Conservation (phyloP, 53 echinoderm and acorn worm species). For the Pentamera pediparva region DNA sequence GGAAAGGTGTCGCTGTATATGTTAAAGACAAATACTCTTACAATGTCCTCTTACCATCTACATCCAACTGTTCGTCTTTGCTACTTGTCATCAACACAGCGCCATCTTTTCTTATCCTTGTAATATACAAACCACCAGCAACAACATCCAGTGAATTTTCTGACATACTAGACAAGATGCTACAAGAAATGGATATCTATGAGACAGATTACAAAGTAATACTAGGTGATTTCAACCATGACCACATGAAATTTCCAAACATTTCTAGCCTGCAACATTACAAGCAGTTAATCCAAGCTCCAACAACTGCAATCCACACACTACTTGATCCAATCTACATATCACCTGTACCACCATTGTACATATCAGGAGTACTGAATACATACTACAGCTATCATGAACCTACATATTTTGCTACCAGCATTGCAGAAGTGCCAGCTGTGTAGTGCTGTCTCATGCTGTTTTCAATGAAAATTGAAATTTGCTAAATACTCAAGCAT, state of each 20-base stretch:
- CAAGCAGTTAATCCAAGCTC: not conserved
- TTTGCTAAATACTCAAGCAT: too few relatives aligned
- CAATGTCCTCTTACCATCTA: not conserved
- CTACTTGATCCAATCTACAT: not conserved
- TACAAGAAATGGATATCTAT: constrained; percentile 2
- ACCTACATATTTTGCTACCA: not conserved
- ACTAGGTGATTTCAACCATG: constrained; percentile 18
- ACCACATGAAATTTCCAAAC: not conserved
- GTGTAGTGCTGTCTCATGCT: not conserved
- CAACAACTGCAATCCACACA: not conserved
- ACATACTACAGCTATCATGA: constrained; percentile 17
- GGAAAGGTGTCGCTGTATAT: constrained; percentile 22
- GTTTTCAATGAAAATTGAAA: too few relatives aligned
- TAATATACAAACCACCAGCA: constrained; percentile 1
- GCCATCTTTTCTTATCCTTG: constrained; percentile 2
- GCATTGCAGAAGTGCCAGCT: not conserved
- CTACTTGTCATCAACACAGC: not conserved
- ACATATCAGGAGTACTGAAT: not conserved
- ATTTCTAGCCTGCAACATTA: not conserved
- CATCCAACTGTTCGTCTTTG: not conserved
- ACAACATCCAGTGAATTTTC: not conserved
- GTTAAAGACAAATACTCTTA: not conserved
- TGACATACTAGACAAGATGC: not conserved
- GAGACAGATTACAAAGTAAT: not conserved
- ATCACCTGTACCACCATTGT: not conserved